A percentile compares a stretch with the other conserved stretches of the same genome.
Evolutionary conservation across 2,797 vertebrate genomes (phyloP).

Genomic region (Sphenopsis melanotis): DNA sequence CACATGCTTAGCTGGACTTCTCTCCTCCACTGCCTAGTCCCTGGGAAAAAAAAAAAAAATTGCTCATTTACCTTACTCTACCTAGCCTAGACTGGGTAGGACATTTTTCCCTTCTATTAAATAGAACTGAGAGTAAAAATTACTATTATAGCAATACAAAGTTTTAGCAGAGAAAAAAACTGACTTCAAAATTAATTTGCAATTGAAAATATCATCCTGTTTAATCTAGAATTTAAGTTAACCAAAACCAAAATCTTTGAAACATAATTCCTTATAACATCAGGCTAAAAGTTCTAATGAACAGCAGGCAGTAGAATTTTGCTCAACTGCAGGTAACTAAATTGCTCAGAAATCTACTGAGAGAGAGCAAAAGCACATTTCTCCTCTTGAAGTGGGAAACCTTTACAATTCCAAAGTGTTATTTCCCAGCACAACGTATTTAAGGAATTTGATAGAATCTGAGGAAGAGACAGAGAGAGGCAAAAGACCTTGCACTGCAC

Average conservation of each 20-base stretch:
- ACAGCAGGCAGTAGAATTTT: background rate
- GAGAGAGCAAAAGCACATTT: background rate
- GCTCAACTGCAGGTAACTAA: background rate
- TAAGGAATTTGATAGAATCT: background rate
- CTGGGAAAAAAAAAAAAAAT: background rate
- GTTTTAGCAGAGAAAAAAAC: background rate
- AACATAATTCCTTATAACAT: background rate
- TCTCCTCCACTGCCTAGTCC: background rate
- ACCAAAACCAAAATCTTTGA: background rate
- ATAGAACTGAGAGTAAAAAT: background rate
- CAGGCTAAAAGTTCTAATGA: background rate
- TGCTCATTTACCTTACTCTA: background rate
- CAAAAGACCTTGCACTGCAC: background rate
- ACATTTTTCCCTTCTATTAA: background rate
- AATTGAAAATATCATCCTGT: background rate
- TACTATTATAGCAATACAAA: background rate
- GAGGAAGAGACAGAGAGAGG: background rate
- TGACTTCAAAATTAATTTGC: background rate
- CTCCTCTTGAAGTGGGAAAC: background rate
- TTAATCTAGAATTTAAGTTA: background rate
- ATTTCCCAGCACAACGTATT: background rate
- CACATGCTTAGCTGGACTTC: background rate
- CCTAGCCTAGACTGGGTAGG: background rate
- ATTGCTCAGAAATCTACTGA: background rate
- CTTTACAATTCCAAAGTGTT: background rate